These are phyloP conservation scores for Morone chrysops DNA, from an alignment of 2,113 vertebrate species.

Conservation along the genomic window DNA sequence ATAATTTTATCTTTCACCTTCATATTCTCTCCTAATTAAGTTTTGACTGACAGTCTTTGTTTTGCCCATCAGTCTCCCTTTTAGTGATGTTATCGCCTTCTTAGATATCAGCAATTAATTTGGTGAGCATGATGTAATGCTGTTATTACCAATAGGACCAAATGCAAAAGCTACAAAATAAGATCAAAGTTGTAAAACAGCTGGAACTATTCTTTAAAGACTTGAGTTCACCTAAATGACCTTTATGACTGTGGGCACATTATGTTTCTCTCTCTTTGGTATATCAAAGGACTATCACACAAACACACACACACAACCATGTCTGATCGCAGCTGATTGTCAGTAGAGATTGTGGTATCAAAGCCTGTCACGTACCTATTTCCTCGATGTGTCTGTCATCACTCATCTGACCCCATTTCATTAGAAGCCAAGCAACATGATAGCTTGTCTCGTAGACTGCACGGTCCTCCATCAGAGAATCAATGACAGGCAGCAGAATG, in stretches of 20 bases:
- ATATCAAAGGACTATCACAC: no score
- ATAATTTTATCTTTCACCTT: not conserved
- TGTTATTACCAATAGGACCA: not conserved
- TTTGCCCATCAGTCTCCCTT: not conserved
- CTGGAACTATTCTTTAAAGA: not conserved
- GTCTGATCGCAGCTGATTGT: conserved; percentile 11
- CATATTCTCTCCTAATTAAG: not conserved
- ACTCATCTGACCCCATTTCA: conserved; percentile 56
- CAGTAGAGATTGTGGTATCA: conserved; percentile 19
- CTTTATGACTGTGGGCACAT: not conserved
- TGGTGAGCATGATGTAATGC: not conserved
- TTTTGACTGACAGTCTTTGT: not conserved
- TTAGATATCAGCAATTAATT: not conserved
- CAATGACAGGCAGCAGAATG: conserved; percentile 15
- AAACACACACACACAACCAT: not conserved
- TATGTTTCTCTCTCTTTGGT: not conserved
- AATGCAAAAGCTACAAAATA: not conserved
- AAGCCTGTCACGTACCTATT: conserved; percentile 27
- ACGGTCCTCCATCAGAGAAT: conserved; percentile 35
- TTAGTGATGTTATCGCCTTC: not conserved
- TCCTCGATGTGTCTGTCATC: conserved; percentile 38
- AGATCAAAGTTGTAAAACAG: not conserved
- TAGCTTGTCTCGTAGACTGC: conserved; percentile 17
- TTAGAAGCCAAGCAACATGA: conserved; percentile 30
- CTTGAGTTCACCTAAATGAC: not conserved